Percentiles rank a stretch among this genome's conserved stretches.
These are phyloP conservation scores for Lasiurus borealis DNA, from an alignment of 2,113 vertebrate species.

Conservation along the genomic window DNA sequence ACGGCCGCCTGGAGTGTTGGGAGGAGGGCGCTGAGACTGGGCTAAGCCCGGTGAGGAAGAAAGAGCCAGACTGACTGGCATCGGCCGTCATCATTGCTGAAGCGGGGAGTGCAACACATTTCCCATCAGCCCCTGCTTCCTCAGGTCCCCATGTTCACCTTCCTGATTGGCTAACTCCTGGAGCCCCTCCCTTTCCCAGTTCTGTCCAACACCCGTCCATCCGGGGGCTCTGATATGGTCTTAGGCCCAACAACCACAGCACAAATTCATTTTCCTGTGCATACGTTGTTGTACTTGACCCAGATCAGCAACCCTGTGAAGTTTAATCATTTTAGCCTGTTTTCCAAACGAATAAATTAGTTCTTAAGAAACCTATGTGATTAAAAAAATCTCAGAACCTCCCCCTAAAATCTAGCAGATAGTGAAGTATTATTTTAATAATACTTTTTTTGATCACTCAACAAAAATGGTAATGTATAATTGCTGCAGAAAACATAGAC, in stretches of 20 bases:
- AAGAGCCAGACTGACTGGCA: neutral
- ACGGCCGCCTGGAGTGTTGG: neutral
- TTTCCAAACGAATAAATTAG: conserved; percentile 17
- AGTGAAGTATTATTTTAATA: conserved; percentile 1
- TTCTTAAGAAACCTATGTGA: neutral
- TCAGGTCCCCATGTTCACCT: neutral
- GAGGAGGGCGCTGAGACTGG: neutral
- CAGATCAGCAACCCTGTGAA: neutral
- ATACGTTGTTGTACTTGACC: neutral
- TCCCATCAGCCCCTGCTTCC: accelerated
- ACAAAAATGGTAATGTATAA: neutral
- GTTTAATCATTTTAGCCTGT: neutral
- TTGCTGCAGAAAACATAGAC: neutral
- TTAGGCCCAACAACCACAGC: neutral
- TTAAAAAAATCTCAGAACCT: neutral
- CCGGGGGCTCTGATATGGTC: neutral
- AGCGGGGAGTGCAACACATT: too few species aligned
- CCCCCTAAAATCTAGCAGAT: neutral
- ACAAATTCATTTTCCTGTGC: neutral
- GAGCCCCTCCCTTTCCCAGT: accelerated
- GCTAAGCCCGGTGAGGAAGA: neutral
- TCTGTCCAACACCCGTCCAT: neutral
- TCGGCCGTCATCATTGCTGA: neutral
- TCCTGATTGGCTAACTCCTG: neutral
- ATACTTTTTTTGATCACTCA: conserved; percentile 14